Evolutionary conservation across 2,888 invertebrate species (phyloP), one percentile per base, ranked within the genome.

Genomic region (Watsonalla binaria): DNA sequence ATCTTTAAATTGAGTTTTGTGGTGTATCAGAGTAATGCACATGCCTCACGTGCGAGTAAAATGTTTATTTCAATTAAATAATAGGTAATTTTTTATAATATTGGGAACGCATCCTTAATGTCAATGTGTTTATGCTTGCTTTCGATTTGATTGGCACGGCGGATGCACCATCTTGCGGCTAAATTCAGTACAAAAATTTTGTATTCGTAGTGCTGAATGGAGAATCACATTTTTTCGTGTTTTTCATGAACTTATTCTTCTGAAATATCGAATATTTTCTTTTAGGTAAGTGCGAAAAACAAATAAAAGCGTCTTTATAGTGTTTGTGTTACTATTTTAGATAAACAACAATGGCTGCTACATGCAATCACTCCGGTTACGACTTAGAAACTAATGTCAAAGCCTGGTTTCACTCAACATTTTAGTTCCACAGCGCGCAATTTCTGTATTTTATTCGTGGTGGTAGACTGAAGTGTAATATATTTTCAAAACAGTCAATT

Each of bases 181-280:
- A 65, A 65, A 65, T 76, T 76, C 67, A 87, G 87, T 88, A 87
- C 83, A 83, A 85, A 83, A 84, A 88, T 84, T 90, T 90, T 90
- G 90, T 90, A 89, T 90, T 91, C 88, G 89, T 90, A 88, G 90
- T 88, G 84, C 82, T 86, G 88, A 83, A 86, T 90, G 88, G 85
- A 83, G 81, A 82, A 86, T 81, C 85, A 89, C 90, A 86, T 86
- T 89, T 90, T 86, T 81, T 82, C 76, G 80, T 83, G 84, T 87
- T 90, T 90, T 86, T 80, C 80, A 90, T 91, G 88, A 91, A 76
- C 83, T 72, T 73, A 81, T 82, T 80, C 80, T 83, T 79, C 76
- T 86, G 78, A 85, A 84, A 81, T 78, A 80, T 73, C 78, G 76
- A 80, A 81, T 81, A 82, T 84, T 82, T 83, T 78, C 70, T 78